Percentiles rank a stretch among this genome's conserved stretches.
Conservation (phyloP, 2,888 invertebrate species). For the Apoda limacodes region DNA sequence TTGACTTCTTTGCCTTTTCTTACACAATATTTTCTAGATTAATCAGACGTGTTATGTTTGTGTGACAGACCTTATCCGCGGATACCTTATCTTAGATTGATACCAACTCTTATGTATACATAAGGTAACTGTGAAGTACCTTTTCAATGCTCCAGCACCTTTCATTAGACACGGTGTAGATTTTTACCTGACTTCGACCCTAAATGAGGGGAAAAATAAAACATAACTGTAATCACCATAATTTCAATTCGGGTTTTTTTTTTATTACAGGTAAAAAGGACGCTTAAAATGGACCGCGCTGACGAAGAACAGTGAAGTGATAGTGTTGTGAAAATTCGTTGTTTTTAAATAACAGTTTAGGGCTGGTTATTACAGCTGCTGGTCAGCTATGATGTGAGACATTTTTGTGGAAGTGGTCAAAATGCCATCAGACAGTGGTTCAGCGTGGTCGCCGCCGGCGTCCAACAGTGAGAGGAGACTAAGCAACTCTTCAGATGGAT, state of each 20-base stretch:
- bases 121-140: no score
- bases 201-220: no score
- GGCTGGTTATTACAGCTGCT: slow-evolving; percentile 24
- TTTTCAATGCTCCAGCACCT: no score
- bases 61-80: no score
- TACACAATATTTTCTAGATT: no score
- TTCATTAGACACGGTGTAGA: no score
- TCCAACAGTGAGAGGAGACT: slow-evolving; percentile 58
- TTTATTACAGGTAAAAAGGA: slow-evolving; percentile 44
- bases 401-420: slow-evolving; percentile 36
- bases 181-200: no score
- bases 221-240: no score
- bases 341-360: slow-evolving; percentile 10
- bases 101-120: no score
- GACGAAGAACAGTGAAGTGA: slow-evolving; percentile 40
- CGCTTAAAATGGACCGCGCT: slow-evolving; percentile 41
- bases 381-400: slow-evolving; percentile 50
- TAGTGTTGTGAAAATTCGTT: slow-evolving; percentile 33
- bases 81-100: no score
- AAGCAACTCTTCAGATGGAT: slow-evolving; percentile 65
- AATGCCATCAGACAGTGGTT: slow-evolving; percentile 64
- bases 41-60: no score
- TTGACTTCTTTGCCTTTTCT: no score
- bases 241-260: slow-evolving; percentile 17
- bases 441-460: slow-evolving; percentile 62